Percentiles rank a stretch among this genome's conserved stretches.
These are phyloP conservation scores for Drosophila atripex DNA, from an alignment of 2,888 invertebrate species.

Conservation along the genomic window DNA sequence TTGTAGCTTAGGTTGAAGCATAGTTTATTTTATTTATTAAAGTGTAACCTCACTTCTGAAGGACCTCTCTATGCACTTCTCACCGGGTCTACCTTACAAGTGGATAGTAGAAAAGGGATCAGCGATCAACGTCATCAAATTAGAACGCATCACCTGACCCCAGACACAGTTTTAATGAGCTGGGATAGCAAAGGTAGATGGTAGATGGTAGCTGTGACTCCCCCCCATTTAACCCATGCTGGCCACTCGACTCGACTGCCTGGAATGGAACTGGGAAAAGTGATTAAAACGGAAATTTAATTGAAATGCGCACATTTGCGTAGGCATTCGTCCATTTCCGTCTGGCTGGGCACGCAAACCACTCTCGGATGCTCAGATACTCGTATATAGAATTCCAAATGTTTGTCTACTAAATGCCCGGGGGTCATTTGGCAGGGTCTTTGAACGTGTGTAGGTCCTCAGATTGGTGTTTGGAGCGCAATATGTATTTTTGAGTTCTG, in stretches of 20 bases:
- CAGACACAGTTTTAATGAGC: conserved; percentile 44
- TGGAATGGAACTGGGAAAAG: conserved; percentile 56
- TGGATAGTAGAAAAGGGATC: conserved; percentile 9
- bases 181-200: not conserved
- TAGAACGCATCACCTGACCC: conserved; percentile 31
- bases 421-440: conserved; percentile 30
- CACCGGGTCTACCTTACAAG: not conserved
- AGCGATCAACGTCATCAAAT: conserved; percentile 26
- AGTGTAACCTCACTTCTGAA: not conserved
- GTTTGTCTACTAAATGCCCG: conserved; percentile 38
- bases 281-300: conserved; percentile 81
- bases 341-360: conserved; percentile 47
- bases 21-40: no score
- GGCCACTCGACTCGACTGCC: conserved; percentile 1
- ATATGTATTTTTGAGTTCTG: conserved; percentile 36
- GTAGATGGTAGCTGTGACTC: conserved; percentile 1
- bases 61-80: conserved; percentile 3
- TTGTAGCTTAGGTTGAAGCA: no score
- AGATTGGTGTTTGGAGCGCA: conserved; percentile 15
- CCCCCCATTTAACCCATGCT: conserved; percentile 20
- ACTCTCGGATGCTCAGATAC: conserved; percentile 38
- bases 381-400: conserved; percentile 34
- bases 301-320: conserved; percentile 79
- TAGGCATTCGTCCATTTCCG: conserved; percentile 72
- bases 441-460: conserved; percentile 3